Percentiles rank a stretch among this genome's conserved stretches.
phyloP scores from a whole-genome alignment of 2,113 vertebrate species.

The Misgurnus anguillicaudatus region DNA sequence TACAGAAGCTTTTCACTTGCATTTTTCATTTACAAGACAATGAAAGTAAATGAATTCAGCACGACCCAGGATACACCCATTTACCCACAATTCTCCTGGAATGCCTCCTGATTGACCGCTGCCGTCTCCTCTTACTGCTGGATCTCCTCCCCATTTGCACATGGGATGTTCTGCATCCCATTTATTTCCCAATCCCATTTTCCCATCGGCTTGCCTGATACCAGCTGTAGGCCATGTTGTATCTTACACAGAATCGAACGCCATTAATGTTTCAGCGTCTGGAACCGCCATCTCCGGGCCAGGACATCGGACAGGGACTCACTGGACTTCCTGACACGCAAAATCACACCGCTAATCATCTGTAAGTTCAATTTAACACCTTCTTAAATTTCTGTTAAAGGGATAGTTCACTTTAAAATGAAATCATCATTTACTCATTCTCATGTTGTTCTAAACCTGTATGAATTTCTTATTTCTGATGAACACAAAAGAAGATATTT shows the following conservation, averaged over 20 bases:
- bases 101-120: constrained; percentile 55
- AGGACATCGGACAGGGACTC: constrained; percentile 81
- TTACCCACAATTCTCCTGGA: constrained; percentile 51
- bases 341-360: constrained; percentile 70
- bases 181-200: constrained; percentile 59
- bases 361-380: constrained; percentile 76
- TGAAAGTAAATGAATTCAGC: constrained; percentile 57
- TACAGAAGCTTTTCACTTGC: constrained; percentile 53
- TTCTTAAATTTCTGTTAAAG: neutral
- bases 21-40: neutral
- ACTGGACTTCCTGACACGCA: constrained; percentile 80
- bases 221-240: constrained; percentile 78
- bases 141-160: constrained; percentile 58
- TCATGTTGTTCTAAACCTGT: too few relatives aligned
- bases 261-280: constrained; percentile 97
- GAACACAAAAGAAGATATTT: too few relatives aligned
- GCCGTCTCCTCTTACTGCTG: constrained; percentile 51
- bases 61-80: constrained; percentile 52
- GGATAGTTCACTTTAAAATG: neutral
- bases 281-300: constrained; percentile 87
- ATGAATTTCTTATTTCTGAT: neutral
- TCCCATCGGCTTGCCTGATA: constrained; percentile 80
- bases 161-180: constrained; percentile 60
- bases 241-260: constrained; percentile 89
- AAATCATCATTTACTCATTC: too few relatives aligned